Conservation (phyloP, 2,888 invertebrate genomes). For the Lapara coniferarum region DNA sequence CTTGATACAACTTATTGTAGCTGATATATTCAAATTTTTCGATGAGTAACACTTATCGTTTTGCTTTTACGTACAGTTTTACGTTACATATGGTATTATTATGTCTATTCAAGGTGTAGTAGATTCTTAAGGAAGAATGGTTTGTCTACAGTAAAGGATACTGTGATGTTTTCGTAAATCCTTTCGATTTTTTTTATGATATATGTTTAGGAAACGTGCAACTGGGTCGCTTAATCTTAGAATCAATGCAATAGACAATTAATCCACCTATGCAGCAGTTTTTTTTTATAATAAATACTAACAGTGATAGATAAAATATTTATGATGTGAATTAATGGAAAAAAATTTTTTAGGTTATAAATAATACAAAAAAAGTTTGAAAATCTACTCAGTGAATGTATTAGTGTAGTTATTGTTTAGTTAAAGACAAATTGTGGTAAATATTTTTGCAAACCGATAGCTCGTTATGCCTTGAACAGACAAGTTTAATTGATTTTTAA, state of each 20-base stretch:
- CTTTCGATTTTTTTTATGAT: not conserved
- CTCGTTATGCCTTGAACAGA: slow-evolving; percentile 46
- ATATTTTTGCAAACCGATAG: not conserved
- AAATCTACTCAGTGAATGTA: not conserved
- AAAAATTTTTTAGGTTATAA: too few species aligned
- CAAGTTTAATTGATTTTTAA: slow-evolving; percentile 32
- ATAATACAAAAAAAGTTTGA: not conserved
- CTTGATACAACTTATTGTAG: slow-evolving; percentile 74
- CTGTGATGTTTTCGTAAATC: not conserved
- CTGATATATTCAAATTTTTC: slow-evolving; percentile 43
- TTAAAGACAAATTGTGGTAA: not conserved
- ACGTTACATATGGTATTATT: slow-evolving; percentile 32
- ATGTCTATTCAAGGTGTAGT: slow-evolving; percentile 44
- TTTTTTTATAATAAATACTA: too few species aligned
- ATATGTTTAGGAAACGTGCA: too few species aligned
- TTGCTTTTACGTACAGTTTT: slow-evolving; percentile 42
- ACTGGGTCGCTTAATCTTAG: too few species aligned
- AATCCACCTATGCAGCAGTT: too few species aligned
- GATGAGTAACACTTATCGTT: slow-evolving; percentile 35
- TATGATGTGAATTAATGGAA: too few species aligned
- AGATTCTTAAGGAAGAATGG: not conserved
- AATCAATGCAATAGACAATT: too few species aligned
- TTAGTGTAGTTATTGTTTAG: not conserved
- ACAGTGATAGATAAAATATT: too few species aligned
- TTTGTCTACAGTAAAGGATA: too few species aligned